Conservation (phyloP, 2,113 vertebrate genomes). For the Takifugu flavidus region DNA sequence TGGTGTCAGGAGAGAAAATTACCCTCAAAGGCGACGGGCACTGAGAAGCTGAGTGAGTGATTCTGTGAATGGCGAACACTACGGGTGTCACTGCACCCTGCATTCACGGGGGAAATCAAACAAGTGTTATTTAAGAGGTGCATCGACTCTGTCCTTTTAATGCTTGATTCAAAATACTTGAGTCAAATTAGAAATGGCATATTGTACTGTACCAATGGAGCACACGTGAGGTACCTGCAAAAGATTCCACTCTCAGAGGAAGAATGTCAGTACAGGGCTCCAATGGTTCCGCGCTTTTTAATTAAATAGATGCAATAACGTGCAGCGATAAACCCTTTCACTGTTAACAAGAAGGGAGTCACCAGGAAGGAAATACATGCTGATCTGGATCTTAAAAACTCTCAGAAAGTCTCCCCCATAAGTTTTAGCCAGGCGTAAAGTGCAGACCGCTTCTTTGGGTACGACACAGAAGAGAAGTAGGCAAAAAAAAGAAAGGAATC, state of each 20-base stretch:
- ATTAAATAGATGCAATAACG: no score
- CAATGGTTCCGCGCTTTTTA: no score
- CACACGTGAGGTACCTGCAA: conserved; percentile 2
- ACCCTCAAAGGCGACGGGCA: conserved; percentile 65
- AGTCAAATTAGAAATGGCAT: conserved; percentile 36
- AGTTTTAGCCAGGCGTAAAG: conserved; percentile 58
- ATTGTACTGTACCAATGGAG: conserved; percentile 14
- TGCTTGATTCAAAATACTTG: conserved; percentile 48
- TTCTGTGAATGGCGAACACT: conserved; percentile 56
- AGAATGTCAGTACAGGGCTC: neutral
- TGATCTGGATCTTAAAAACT: conserved; percentile 24
- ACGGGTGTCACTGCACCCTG: conserved; percentile 54
- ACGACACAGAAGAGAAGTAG: conserved; percentile 65
- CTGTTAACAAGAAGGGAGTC: conserved; percentile 24
- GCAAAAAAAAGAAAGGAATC: conserved; percentile 66
- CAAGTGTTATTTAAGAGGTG: conserved; percentile 60
- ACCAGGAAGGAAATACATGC: conserved; percentile 18
- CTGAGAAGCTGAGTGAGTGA: conserved; percentile 57
- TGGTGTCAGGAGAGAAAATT: conserved; percentile 69
- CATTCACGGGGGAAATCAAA: conserved; percentile 63
- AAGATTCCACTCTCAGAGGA: conserved; percentile 1
- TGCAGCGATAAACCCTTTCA: no score
- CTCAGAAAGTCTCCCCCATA: conserved; percentile 43
- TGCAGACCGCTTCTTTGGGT: conserved; percentile 65
- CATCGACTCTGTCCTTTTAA: conserved; percentile 56